phyloP scores from a whole-genome alignment of 2,888 invertebrate species.

The Selenia dentaria region DNA sequence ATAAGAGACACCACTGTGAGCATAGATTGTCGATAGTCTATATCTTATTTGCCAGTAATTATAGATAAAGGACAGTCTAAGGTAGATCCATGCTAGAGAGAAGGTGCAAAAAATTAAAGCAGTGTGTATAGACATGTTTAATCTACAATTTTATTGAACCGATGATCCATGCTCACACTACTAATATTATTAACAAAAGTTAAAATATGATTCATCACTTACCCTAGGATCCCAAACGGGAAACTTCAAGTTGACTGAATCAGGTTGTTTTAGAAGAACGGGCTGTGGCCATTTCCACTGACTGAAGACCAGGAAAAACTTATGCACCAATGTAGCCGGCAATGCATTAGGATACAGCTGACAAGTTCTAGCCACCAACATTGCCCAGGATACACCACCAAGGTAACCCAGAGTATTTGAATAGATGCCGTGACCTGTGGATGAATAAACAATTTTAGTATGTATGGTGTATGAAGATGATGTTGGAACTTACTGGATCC shows the following conservation, averaged over 20 bases:
- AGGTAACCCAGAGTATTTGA: conserved; percentile 99
- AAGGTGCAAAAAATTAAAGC: too few relatives aligned
- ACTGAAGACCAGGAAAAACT: conserved; percentile 99
- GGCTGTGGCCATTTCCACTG: conserved; percentile 99
- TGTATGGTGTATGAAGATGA: neutral
- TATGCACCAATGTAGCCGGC: conserved; percentile 97
- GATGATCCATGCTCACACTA: too few relatives aligned
- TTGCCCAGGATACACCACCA: conserved; percentile 99
- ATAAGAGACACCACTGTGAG: too few relatives aligned
- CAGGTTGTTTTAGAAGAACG: conserved; percentile 96
- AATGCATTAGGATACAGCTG: conserved; percentile 99
- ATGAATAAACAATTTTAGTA: neutral
- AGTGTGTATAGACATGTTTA: too few relatives aligned
- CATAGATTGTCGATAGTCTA: too few relatives aligned
- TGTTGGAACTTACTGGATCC: conserved; percentile 13
- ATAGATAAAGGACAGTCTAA: too few relatives aligned
- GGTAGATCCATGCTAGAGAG: too few relatives aligned
- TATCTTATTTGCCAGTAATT: too few relatives aligned
- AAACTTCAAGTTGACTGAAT: conserved; percentile 94
- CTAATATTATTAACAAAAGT: too few relatives aligned
- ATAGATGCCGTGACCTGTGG: conserved; percentile 96
- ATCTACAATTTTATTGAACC: too few relatives aligned
- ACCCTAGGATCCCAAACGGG: conserved; percentile 99
- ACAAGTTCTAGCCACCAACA: conserved; percentile 98
- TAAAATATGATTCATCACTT: too few relatives aligned